Conservation (phyloP, 2,888 invertebrate genomes). For the Phania funesta region DNA sequence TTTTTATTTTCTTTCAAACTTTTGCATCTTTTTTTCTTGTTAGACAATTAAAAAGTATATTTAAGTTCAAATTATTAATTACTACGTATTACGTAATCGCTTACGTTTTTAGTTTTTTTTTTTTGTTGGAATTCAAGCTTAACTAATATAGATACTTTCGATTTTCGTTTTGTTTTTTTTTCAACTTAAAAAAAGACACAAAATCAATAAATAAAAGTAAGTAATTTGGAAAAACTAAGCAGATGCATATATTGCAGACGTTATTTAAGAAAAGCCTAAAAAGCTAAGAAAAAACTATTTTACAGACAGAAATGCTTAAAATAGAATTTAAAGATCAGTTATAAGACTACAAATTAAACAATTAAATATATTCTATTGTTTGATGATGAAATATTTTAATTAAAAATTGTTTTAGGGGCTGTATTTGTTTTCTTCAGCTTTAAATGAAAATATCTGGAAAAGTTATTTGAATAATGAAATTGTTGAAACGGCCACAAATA, state of each 20-base stretch:
- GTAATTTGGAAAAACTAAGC: background rate
- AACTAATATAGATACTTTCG: slow-evolving; percentile 39
- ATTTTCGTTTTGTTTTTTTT: background rate
- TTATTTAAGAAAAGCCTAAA: slow-evolving; percentile 24
- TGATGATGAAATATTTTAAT: background rate
- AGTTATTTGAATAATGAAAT: no score
- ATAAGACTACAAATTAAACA: background rate
- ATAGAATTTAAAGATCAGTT: no score
- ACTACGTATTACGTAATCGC: no score
- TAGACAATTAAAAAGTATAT: slow-evolving; percentile 50
- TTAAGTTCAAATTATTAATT: slow-evolving; percentile 29
- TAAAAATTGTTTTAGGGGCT: background rate
- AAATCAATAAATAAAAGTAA: slow-evolving; percentile 47
- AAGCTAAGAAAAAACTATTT: slow-evolving; percentile 32
- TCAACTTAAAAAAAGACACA: slow-evolving; percentile 5
- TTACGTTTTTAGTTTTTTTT: background rate
- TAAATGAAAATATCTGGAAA: background rate
- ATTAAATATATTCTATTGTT: slow-evolving; percentile 2
- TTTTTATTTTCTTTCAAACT: slow-evolving; percentile 42
- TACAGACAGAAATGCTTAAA: slow-evolving; percentile 19
- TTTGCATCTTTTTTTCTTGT: slow-evolving; percentile 44
- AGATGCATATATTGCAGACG: slow-evolving; percentile 32
- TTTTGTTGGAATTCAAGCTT: slow-evolving; percentile 52
- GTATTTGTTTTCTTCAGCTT: background rate
- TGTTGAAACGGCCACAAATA: slow-evolving; percentile 12